These are phyloP conservation scores for Nasonia giraulti DNA, from an alignment of 1,140 invertebrate genomes.

Conservation along the genomic window DNA sequence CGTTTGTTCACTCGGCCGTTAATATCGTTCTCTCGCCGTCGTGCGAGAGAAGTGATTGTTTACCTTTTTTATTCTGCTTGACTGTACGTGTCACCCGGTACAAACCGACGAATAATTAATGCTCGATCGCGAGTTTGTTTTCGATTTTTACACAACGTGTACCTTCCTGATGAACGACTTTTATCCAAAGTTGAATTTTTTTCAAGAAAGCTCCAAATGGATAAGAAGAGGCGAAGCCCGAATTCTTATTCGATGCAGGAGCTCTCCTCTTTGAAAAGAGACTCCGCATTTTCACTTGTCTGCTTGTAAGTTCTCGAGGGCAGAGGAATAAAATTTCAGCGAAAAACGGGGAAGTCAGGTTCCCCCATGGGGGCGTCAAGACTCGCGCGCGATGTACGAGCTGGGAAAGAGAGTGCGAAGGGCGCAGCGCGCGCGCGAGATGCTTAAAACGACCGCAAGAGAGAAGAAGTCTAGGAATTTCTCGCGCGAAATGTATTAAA, in stretches of 20 bases:
- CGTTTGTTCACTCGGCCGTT: conserved; percentile 1
- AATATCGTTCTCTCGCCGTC: conserved; percentile 8
- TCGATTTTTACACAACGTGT: not conserved
- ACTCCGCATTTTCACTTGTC: not conserved
- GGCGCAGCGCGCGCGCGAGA: not conserved
- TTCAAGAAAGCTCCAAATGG: not conserved
- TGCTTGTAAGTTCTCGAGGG: not conserved
- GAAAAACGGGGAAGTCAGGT: not conserved
- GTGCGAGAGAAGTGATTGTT: conserved; percentile 27
- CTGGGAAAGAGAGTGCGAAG: not conserved
- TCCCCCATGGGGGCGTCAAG: not conserved
- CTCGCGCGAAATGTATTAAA: not conserved
- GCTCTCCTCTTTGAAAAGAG: not conserved
- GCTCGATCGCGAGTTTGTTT: not conserved
- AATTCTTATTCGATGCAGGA: not conserved
- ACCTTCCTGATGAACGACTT: not conserved
- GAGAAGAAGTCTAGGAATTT: not conserved
- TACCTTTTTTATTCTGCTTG: conserved; percentile 5
- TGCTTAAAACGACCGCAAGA: not conserved
- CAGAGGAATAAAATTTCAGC: not conserved
- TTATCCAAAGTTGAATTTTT: not conserved
- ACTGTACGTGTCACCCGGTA: not conserved
- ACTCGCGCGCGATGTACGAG: not conserved
- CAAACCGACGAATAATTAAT: conserved; percentile 10
- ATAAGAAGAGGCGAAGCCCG: not conserved